phyloP scores from a whole-genome alignment of 2,797 vertebrate genomes.

The Anisognathus igniventris region DNA sequence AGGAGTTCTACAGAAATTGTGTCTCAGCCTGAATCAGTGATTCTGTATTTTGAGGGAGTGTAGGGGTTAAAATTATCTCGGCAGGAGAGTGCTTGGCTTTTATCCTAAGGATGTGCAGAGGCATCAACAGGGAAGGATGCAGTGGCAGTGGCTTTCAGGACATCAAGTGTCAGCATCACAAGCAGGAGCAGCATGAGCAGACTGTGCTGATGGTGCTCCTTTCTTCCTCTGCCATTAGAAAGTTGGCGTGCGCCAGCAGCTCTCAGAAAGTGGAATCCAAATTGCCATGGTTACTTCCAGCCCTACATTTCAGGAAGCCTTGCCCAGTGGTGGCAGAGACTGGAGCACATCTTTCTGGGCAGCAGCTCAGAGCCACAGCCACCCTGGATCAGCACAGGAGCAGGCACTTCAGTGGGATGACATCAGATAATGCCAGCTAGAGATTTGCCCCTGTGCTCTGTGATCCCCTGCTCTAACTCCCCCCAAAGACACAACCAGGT shows the following conservation, averaged over 20 bases:
- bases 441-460: background rate
- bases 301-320: background rate
- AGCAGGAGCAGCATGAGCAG: slow-evolving; percentile 1
- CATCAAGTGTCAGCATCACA: background rate
- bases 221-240: slow-evolving; percentile 31
- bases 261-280: background rate
- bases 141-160: background rate
- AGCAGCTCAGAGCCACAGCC: background rate
- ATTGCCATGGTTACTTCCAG: background rate
- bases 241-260: background rate
- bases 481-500: background rate
- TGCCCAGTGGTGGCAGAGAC: background rate
- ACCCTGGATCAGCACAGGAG: background rate
- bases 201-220: background rate
- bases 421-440: background rate
- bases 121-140: background rate
- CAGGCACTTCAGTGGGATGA: background rate
- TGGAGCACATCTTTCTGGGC: background rate
- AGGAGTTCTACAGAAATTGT: background rate
- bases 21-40: background rate
- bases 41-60: background rate
- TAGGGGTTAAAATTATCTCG: background rate
- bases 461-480: background rate
- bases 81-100: background rate
- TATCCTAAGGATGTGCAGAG: background rate